phyloP scores from a whole-genome alignment of 2,113 vertebrate genomes.

The Dryoscopus gambensis region DNA sequence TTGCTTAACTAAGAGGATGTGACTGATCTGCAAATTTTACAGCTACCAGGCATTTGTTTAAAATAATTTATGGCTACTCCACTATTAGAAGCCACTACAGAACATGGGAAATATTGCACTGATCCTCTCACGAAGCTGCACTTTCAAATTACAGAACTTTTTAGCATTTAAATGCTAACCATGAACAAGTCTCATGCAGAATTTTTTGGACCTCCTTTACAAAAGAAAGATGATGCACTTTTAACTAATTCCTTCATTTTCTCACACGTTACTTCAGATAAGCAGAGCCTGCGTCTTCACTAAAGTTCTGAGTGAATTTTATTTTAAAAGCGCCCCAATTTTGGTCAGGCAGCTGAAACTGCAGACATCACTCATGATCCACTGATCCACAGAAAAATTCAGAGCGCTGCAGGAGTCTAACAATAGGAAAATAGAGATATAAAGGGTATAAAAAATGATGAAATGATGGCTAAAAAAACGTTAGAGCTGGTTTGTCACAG shows the following conservation, averaged over 20 bases:
- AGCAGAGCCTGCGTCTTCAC: background rate
- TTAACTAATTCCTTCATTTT: background rate
- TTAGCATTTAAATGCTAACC: background rate
- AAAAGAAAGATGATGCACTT: background rate
- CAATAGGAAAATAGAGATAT: background rate
- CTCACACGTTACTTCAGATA: background rate
- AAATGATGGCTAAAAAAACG: background rate
- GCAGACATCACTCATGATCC: background rate
- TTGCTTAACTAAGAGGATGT: background rate
- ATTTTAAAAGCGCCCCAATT: background rate
- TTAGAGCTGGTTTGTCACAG: background rate
- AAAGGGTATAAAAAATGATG: background rate
- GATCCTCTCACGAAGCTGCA: background rate
- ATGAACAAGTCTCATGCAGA: background rate
- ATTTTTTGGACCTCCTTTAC: background rate
- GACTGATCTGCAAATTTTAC: background rate
- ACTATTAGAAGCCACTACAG: background rate
- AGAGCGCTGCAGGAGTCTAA: background rate
- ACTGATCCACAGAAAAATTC: background rate
- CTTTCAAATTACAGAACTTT: background rate
- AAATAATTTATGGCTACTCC: background rate
- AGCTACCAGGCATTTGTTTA: background rate
- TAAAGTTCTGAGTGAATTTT: constrained; percentile 15
- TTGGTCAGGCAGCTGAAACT: background rate
- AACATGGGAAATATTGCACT: background rate